Percentiles rank a stretch among this genome's conserved stretches.
phyloP scores from a whole-genome alignment of 2,113 vertebrate species.

The Leptobrachium ailaonicum region DNA sequence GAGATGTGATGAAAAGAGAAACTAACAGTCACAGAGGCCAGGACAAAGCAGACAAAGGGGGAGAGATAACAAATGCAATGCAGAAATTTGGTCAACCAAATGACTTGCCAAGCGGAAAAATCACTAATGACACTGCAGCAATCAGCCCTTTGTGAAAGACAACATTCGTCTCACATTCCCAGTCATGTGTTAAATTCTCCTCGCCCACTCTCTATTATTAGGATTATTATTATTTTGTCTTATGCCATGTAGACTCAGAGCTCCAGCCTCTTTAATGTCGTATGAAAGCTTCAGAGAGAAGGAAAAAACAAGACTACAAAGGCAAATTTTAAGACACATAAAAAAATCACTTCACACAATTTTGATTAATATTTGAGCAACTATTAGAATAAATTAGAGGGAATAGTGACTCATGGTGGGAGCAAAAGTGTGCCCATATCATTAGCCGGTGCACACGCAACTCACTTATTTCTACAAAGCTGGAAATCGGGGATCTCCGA shows the following conservation, averaged over 20 bases:
- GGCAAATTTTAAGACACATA: too few species aligned
- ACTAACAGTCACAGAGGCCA: too few species aligned
- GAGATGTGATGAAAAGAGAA: too few species aligned
- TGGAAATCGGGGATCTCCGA: too few species aligned
- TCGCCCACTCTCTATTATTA: conserved; percentile 9
- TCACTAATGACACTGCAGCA: conserved; percentile 10
- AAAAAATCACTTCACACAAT: too few species aligned
- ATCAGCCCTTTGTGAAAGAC: conserved; percentile 5
- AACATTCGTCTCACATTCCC: conserved; percentile 16
- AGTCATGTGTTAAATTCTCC: background rate
- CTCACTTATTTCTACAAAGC: too few species aligned
- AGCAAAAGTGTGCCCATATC: too few species aligned
- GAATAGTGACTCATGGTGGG: too few species aligned
- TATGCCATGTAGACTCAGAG: background rate
- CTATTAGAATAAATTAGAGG: too few species aligned
- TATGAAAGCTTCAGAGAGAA: background rate
- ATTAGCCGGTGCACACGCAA: too few species aligned
- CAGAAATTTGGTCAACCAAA: background rate
- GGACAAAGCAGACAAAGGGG: background rate
- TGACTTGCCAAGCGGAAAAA: background rate
- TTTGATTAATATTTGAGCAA: too few species aligned
- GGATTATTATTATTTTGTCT: conserved; percentile 16
- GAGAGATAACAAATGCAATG: background rate
- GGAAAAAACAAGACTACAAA: too few species aligned
- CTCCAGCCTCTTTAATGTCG: background rate